phyloP scores from a whole-genome alignment of 2,797 vertebrate genomes.

The Huso huso region DNA sequence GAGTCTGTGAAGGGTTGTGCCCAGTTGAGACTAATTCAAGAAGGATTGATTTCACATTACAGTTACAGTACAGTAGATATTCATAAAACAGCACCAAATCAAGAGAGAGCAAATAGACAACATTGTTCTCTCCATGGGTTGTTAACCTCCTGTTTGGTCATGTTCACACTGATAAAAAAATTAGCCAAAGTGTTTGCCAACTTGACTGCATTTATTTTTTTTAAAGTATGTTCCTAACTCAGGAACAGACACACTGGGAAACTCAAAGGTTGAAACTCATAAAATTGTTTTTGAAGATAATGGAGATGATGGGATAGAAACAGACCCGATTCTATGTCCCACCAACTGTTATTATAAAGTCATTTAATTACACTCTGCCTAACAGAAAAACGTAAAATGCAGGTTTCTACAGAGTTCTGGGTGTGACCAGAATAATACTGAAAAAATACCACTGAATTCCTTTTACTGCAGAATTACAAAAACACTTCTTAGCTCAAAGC shows the following conservation, averaged over 20 bases:
- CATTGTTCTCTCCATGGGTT: no score
- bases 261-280: conserved; percentile 43
- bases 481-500: neutral
- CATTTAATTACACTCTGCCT: conserved; percentile 45
- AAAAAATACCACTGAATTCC: neutral
- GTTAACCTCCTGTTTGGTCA: no score
- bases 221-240: neutral
- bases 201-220: conserved; percentile 2
- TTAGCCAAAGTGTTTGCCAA: conserved; percentile 2
- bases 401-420: conserved; percentile 2
- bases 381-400: conserved; percentile 24
- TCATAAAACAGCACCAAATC: no score
- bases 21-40: no score
- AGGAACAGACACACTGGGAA: conserved; percentile 25
- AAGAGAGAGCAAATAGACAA: no score
- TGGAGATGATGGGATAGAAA: conserved; percentile 42
- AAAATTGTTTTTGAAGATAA: conserved; percentile 31
- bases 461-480: neutral
- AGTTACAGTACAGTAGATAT: neutral
- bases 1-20: neutral
- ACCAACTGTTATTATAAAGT: conserved; percentile 55
- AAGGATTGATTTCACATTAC: no score
- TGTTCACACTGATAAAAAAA: neutral
- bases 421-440: neutral
- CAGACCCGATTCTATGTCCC: conserved; percentile 36